Percentiles rank a stretch among this genome's conserved stretches.
These are phyloP conservation scores for Torymus tubicola DNA, from an alignment of 2,888 invertebrate genomes.

Conservation along the genomic window DNA sequence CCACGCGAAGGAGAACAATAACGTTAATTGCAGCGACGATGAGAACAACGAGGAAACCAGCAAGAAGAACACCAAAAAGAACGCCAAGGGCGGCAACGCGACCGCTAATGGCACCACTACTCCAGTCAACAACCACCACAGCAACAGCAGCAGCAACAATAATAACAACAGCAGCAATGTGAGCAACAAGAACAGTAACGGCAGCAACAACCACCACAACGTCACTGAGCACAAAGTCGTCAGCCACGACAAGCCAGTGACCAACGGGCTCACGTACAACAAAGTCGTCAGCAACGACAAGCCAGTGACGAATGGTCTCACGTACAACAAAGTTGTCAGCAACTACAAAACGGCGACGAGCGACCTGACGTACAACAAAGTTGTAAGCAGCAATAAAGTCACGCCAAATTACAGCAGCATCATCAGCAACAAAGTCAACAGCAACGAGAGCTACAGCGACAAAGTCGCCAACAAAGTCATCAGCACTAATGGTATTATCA, in stretches of 20 bases:
- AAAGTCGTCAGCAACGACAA: conserved; percentile 29
- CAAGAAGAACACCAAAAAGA: conserved; percentile 34
- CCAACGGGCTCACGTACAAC: conserved; percentile 8
- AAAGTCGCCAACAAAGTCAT: conserved; percentile 16
- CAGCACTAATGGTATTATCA: not conserved
- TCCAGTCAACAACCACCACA: not conserved
- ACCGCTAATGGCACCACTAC: conserved; percentile 5
- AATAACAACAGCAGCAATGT: conserved; percentile 1
- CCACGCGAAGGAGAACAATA: conserved; percentile 46
- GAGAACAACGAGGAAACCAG: conserved; percentile 34
- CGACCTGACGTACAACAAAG: conserved; percentile 3
- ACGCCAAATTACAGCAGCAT: not conserved
- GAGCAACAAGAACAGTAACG: not conserved
- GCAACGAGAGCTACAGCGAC: conserved; percentile 2
- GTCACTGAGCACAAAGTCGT: conserved; percentile 27
- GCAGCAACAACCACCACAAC: not conserved
- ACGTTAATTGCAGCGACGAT: conserved; percentile 46
- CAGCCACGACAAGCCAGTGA: not conserved
- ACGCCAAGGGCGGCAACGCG: conserved; percentile 5
- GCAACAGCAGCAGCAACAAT: not conserved
- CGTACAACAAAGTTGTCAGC: conserved; percentile 44
- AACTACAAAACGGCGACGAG: not conserved
- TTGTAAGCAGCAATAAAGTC: not conserved
- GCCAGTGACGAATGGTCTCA: conserved; percentile 6
- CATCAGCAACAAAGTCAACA: not conserved